Base-by-base conservation (phyloP, 2,888 invertebrate species). In the Cephalotes varians region DNA sequence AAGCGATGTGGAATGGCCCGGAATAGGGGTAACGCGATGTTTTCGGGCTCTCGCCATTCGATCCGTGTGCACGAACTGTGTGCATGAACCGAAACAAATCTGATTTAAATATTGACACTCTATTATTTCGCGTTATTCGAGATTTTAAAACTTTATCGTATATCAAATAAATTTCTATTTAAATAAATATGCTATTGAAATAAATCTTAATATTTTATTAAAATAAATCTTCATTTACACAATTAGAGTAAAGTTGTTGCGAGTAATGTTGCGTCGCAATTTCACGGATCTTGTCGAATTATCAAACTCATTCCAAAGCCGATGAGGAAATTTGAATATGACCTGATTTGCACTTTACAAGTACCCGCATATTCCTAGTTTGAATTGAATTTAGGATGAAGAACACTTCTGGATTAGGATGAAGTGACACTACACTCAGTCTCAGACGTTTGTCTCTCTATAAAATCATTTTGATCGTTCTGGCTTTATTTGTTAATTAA, bases 261-360 rank as follows among this genome's bases (percentile, higher is more conserved):
- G 15, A 18, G 21, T 71, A 25, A 54, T 9, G 37, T 28, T 18
- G 7, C 15, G 25, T 25, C 18, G 37, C n/a, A 58, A n/a, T n/a
- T n/a, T 47, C 44, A 9, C 9, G 34, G 7, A 49, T 60, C 31
- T 44, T 15, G 10, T 34, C 44, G 31, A 44, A 31, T 58, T 44
- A 44, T 31, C 44, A 60, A 73, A 44, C 31, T 58, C 21, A 15
- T 47, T 9, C 15, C 10, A 28, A 60, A 51, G 47, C 7, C 60
- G 21, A 74, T 10, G 60, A 49, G 21, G 31, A 60, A 56, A 44
- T 37, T 58, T 54, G 72, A 28, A 49, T 49, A 18, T 21, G 47
- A 18, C 21, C 34, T 25, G 34, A 60, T 62, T 49, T 62, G 25
- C 60, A 74, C 47, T 47, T 49, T 60, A 28, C 56, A n/a, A 72